A percentile compares a stretch with the other conserved stretches of the same genome.
phyloP scores from a whole-genome alignment of 1,140 invertebrate genomes.

The Drosophila lacteicornis region DNA sequence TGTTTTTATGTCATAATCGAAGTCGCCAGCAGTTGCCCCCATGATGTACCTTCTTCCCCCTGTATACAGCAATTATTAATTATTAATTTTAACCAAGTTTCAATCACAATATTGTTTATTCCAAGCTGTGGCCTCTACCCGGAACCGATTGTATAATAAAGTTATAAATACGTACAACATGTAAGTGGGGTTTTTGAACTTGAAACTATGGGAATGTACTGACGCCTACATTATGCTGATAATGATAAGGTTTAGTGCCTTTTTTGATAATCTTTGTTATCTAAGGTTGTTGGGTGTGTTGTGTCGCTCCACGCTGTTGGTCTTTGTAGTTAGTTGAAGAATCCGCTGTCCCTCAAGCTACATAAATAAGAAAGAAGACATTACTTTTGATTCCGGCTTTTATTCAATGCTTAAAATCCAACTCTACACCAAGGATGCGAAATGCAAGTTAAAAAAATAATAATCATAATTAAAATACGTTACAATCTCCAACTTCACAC shows the following conservation, averaged over 20 bases:
- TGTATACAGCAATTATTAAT: slow-evolving; percentile 29
- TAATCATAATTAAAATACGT: slow-evolving; percentile 43
- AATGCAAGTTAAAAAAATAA: slow-evolving; percentile 54
- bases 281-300: slow-evolving; percentile 3
- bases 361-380: slow-evolving; percentile 4
- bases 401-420: slow-evolving; percentile 68
- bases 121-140: slow-evolving; percentile 42
- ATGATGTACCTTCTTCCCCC: slow-evolving; percentile 33
- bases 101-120: slow-evolving; percentile 45
- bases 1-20: slow-evolving; percentile 93
- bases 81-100: slow-evolving; percentile 46
- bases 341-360: slow-evolving; percentile 63
- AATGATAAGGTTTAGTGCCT: slow-evolving; percentile 38
- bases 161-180: slow-evolving; percentile 60
- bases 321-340: slow-evolving; percentile 42
- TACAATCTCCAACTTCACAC: slow-evolving; percentile 40
- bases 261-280: slow-evolving; percentile 53
- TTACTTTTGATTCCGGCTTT: slow-evolving; percentile 33
- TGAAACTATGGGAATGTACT: neutral
- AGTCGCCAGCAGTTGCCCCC: slow-evolving; percentile 24
- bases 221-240: slow-evolving; percentile 26
- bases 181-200: neutral
- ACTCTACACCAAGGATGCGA: slow-evolving; percentile 47
- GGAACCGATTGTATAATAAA: slow-evolving; percentile 69
- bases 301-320: slow-evolving; percentile 2